These are phyloP conservation scores for Tinea trinotella DNA, from an alignment of 2,888 invertebrate genomes.

Conservation along the genomic window DNA sequence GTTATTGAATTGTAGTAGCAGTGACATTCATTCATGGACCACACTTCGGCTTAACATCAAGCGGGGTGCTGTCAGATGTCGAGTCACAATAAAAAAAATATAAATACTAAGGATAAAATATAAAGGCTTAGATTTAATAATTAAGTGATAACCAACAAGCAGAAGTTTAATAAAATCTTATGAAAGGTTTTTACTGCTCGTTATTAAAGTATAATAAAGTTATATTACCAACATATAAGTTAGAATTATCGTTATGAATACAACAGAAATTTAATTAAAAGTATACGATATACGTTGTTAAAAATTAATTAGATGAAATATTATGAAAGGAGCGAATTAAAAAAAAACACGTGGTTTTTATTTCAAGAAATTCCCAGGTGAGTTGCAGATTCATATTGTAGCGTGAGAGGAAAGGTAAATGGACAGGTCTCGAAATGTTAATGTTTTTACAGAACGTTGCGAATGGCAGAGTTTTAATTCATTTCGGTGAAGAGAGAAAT, in stretches of 20 bases:
- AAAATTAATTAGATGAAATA: background rate
- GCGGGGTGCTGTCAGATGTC: no score
- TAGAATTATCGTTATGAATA: no score
- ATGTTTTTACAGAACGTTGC: slow-evolving; percentile 10
- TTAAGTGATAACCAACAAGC: slow-evolving; percentile 6
- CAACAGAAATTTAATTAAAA: no score
- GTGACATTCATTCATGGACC: no score
- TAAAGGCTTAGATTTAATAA: slow-evolving; percentile 5
- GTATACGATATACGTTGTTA: no score
- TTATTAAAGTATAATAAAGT: slow-evolving; percentile 10
- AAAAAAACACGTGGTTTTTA: slow-evolving; percentile 9
- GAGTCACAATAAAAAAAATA: no score
- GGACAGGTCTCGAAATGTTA: slow-evolving; percentile 14
- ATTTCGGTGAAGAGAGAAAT: slow-evolving; percentile 2
- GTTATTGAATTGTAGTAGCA: no score
- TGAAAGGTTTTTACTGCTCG: slow-evolving; percentile 2
- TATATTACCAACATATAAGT: background rate
- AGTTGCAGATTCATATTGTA: background rate
- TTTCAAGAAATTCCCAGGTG: slow-evolving; percentile 7
- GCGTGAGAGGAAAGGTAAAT: background rate
- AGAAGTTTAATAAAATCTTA: slow-evolving; percentile 14
- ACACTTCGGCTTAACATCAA: no score
- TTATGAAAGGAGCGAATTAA: background rate
- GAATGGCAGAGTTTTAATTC: slow-evolving; percentile 8
- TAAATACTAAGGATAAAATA: background rate